phyloP scores from a whole-genome alignment of 1,140 invertebrate genomes.

The Batillaria attramentaria region DNA sequence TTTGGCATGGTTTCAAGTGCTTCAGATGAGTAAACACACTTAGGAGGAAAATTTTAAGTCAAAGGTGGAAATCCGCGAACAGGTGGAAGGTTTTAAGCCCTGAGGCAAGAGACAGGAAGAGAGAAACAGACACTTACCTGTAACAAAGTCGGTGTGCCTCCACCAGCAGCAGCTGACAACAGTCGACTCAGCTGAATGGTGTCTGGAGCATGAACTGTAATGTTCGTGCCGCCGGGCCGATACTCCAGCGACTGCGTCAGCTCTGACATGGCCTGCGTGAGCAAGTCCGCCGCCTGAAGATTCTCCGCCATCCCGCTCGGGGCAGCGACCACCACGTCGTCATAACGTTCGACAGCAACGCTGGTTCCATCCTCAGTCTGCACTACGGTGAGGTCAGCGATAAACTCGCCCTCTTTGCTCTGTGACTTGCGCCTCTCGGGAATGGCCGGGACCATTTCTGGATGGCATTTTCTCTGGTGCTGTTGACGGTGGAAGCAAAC shows the following conservation, averaged over 20 bases:
- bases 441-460: slow-evolving; percentile 70
- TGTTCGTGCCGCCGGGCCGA: slow-evolving; percentile 47
- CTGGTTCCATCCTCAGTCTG: slow-evolving; percentile 33
- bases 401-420: slow-evolving; percentile 37
- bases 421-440: slow-evolving; percentile 40
- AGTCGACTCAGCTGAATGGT: slow-evolving; percentile 31
- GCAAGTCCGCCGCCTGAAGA: slow-evolving; percentile 66
- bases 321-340: slow-evolving; percentile 35
- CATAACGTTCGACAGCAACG: slow-evolving; percentile 32
- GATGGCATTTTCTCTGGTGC: slow-evolving; percentile 85
- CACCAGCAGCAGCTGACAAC: slow-evolving; percentile 44
- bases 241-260: slow-evolving; percentile 68
- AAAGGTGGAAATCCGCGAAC: too few relatives aligned
- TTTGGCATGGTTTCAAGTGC: too few relatives aligned
- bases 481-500: too few relatives aligned
- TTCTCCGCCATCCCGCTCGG: slow-evolving; percentile 42
- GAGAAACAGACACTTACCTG: slow-evolving; percentile 11
- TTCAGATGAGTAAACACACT: too few relatives aligned
- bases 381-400: slow-evolving; percentile 48
- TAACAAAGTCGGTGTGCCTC: slow-evolving; percentile 44
- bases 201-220: slow-evolving; percentile 26
- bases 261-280: slow-evolving; percentile 73
- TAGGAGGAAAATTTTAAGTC: too few relatives aligned
- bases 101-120: too few relatives aligned
- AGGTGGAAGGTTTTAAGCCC: too few relatives aligned